phyloP scores from a whole-genome alignment of 2,888 invertebrate species.

The Itoplectis maculator region DNA sequence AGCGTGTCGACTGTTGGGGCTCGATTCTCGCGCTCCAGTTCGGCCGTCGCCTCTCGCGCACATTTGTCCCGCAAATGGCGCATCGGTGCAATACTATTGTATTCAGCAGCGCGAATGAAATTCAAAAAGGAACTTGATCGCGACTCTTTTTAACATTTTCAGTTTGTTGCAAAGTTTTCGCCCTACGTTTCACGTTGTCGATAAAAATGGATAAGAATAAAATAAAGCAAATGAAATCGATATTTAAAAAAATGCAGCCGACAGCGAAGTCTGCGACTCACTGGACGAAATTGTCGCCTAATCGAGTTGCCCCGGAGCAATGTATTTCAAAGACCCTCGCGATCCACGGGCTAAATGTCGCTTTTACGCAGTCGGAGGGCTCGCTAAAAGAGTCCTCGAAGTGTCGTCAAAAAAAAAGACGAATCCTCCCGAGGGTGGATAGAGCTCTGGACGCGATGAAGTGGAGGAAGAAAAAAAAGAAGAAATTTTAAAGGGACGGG shows the following conservation, averaged over 20 bases:
- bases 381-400: neutral
- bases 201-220: too few relatives aligned
- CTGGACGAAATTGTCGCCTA: neutral
- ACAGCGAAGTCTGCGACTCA: too few relatives aligned
- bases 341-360: neutral
- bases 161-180: too few relatives aligned
- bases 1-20: neutral
- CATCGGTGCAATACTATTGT: too few relatives aligned
- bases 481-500: constrained; percentile 39
- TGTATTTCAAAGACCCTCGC: neutral
- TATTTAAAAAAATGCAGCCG: too few relatives aligned
- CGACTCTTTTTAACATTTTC: too few relatives aligned
- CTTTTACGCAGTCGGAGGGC: neutral
- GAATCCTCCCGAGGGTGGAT: neutral
- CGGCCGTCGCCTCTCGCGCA: neutral
- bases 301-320: neutral
- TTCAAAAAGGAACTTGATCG: too few relatives aligned
- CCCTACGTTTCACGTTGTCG: too few relatives aligned
- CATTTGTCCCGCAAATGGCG: too few relatives aligned
- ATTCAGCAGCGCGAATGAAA: too few relatives aligned
- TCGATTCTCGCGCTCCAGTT: neutral
- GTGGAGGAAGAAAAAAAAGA: constrained; percentile 43
- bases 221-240: too few relatives aligned
- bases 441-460: constrained; percentile 14
- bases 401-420: constrained; percentile 10